Percentiles rank a stretch among this genome's conserved stretches.
Evolutionary conservation across 1,140 invertebrate species (phyloP).

Genomic region (Sipha flava): DNA sequence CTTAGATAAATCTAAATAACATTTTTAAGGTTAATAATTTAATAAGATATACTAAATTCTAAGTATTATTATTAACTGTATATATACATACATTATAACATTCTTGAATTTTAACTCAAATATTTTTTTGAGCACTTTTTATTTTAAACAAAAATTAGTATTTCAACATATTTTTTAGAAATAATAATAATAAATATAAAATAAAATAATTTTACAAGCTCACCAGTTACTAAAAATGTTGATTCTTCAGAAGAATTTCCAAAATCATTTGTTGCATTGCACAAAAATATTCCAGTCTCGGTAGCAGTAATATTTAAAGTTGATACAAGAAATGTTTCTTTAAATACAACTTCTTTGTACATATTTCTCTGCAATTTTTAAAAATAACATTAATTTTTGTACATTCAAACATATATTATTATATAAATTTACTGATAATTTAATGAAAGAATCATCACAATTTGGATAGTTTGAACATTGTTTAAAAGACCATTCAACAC

Average conservation of each 20-base stretch:
- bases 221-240: slow-evolving; percentile 34
- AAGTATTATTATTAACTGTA: no score
- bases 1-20: slow-evolving; percentile 36
- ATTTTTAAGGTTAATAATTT: neutral
- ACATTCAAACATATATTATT: neutral
- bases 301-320: neutral
- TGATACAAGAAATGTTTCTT: slow-evolving; percentile 15
- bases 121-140: no score
- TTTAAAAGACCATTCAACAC: slow-evolving; percentile 47
- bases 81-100: no score
- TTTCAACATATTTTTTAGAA: neutral
- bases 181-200: neutral
- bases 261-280: slow-evolving; percentile 31
- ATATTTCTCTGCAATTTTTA: neutral
- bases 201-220: neutral
- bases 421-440: slow-evolving; percentile 26
- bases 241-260: neutral
- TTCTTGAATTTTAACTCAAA: no score
- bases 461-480: slow-evolving; percentile 42
- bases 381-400: neutral
- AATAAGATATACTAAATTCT: no score
- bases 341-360: neutral
- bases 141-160: neutral
- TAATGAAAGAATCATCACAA: slow-evolving; percentile 28
- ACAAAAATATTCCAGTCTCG: slow-evolving; percentile 23